A percentile compares a stretch with the other conserved stretches of the same genome.
phyloP scores from a whole-genome alignment of 2,797 vertebrate genomes.

The Pseudomugil tenellus region DNA sequence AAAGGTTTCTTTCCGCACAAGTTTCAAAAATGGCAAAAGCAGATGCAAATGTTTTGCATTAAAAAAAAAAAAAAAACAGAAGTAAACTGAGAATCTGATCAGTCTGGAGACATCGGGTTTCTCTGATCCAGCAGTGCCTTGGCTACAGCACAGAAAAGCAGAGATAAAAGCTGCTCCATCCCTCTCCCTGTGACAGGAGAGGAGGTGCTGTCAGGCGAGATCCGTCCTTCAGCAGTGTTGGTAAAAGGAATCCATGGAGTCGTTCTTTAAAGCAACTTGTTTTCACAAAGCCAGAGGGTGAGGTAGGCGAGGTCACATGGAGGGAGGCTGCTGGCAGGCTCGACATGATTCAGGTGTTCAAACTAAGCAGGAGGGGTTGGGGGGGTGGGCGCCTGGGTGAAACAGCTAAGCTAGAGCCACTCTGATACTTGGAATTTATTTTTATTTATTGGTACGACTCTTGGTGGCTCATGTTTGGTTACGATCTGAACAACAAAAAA shows the following conservation, averaged over 20 bases:
- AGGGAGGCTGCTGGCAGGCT: constrained; percentile 76
- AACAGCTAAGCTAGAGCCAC: neutral
- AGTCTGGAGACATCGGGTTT: constrained; percentile 58
- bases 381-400: neutral
- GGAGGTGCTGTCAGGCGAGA: constrained; percentile 60
- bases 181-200: constrained; percentile 26
- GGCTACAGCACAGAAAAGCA: constrained; percentile 72
- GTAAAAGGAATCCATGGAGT: constrained; percentile 89
- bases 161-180: constrained; percentile 67
- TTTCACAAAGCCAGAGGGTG: constrained; percentile 68
- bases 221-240: constrained; percentile 82
- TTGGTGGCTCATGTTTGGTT: neutral
- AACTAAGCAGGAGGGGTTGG: constrained; percentile 29
- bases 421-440: neutral
- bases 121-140: constrained; percentile 86
- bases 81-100: constrained; percentile 61
- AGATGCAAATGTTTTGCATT: constrained; percentile 54
- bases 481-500: neutral
- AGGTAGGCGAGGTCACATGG: constrained; percentile 57
- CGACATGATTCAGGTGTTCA: constrained; percentile 58
- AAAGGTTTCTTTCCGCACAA: constrained; percentile 51
- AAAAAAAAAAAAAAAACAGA: constrained; percentile 7
- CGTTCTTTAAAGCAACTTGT: constrained; percentile 72
- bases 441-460: neutral
- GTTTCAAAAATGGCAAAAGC: constrained; percentile 57